These are phyloP conservation scores for Rhyacophila evoluta DNA, from an alignment of 2,888 invertebrate species.

Conservation along the genomic window DNA sequence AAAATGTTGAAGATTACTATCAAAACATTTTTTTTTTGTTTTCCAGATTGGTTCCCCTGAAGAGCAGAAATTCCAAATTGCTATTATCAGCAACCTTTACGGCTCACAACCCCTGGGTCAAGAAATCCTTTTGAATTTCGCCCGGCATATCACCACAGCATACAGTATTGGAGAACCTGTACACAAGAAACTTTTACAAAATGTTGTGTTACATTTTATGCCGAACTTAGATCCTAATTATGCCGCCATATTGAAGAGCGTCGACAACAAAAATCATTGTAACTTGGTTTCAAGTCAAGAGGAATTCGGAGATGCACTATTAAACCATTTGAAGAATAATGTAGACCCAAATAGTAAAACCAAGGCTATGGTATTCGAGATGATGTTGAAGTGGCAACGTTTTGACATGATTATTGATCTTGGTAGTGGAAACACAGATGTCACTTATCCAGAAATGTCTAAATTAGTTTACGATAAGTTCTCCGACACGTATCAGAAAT, in stretches of 20 bases:
- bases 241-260: slow-evolving; percentile 60
- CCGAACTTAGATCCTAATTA: slow-evolving; percentile 70
- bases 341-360: slow-evolving; percentile 64
- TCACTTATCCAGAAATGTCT: slow-evolving; percentile 67
- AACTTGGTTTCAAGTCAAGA: slow-evolving; percentile 62
- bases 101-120: slow-evolving; percentile 86
- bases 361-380: slow-evolving; percentile 73
- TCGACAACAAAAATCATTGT: slow-evolving; percentile 62
- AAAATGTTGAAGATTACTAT: no score
- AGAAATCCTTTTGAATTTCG: slow-evolving; percentile 85
- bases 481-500: slow-evolving; percentile 65
- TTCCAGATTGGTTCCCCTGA: slow-evolving; percentile 81
- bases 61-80: slow-evolving; percentile 85
- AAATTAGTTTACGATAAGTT: slow-evolving; percentile 66
- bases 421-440: slow-evolving; percentile 78
- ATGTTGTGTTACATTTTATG: slow-evolving; percentile 83
- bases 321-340: slow-evolving; percentile 65
- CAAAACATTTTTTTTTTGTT: no score
- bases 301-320: slow-evolving; percentile 77
- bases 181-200: slow-evolving; percentile 75
- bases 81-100: slow-evolving; percentile 86
- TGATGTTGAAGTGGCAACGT: slow-evolving; percentile 74
- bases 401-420: slow-evolving; percentile 81
- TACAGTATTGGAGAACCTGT: slow-evolving; percentile 76
- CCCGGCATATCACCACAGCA: slow-evolving; percentile 83